phyloP scores from a whole-genome alignment of 2,888 invertebrate species.

The Volucella inanis region DNA sequence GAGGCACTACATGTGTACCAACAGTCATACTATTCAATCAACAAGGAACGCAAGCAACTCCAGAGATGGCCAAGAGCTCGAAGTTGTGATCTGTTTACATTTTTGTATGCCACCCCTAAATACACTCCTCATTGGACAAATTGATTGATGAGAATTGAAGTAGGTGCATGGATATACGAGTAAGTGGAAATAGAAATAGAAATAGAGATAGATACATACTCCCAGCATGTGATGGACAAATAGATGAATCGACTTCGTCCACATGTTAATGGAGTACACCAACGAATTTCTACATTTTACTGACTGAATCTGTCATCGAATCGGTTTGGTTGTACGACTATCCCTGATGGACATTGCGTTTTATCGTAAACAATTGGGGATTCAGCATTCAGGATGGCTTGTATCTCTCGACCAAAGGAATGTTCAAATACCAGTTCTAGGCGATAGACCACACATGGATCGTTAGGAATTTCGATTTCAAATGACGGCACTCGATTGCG shows the following conservation, averaged over 20 bases:
- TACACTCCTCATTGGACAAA: conserved; percentile 30
- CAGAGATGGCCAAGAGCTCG: conserved; percentile 31
- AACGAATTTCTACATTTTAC: conserved; percentile 53
- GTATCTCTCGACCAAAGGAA: conserved; percentile 33
- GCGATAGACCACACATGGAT: conserved; percentile 70
- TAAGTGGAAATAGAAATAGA: not conserved
- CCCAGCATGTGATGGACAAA: conserved; percentile 11
- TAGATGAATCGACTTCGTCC: conserved; percentile 43
- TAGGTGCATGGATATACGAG: conserved; percentile 38
- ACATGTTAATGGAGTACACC: conserved; percentile 60
- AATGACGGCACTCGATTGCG: conserved; percentile 42
- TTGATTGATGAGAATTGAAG: conserved; percentile 71
- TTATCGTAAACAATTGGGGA: conserved; percentile 62
- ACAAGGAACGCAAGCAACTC: conserved; percentile 40
- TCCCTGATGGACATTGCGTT: conserved; percentile 68
- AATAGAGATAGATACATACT: conserved; percentile 41
- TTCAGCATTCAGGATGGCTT: not conserved
- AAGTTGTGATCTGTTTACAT: conserved; percentile 72
- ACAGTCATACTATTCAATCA: conserved; percentile 38
- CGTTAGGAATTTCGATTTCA: conserved; percentile 53
- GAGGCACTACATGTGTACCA: conserved; percentile 64
- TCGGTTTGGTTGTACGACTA: conserved; percentile 23
- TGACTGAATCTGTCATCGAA: conserved; percentile 69
- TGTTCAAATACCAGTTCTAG: conserved; percentile 58
- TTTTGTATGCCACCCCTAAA: conserved; percentile 54